These are phyloP conservation scores for Marronus borbonicus DNA, from an alignment of 2,888 invertebrate genomes.

Conservation along the genomic window DNA sequence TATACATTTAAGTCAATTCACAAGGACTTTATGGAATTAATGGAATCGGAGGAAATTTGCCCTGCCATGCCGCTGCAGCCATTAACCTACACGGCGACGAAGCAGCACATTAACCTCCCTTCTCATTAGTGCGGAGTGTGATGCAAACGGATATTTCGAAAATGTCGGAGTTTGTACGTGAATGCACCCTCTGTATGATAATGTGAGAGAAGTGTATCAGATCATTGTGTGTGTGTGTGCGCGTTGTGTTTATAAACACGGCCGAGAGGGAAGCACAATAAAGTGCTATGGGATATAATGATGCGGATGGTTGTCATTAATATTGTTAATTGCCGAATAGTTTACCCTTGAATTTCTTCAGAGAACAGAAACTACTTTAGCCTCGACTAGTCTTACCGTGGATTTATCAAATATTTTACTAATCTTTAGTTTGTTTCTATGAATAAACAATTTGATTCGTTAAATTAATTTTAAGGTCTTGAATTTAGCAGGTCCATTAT, in stretches of 20 bases:
- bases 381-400: too few relatives aligned
- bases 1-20: background rate
- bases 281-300: conserved; percentile 14
- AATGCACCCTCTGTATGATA: conserved; percentile 43
- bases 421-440: too few relatives aligned
- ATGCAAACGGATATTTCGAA: conserved; percentile 39
- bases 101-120: conserved; percentile 35
- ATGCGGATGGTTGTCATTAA: conserved; percentile 3
- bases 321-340: background rate
- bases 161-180: conserved; percentile 39
- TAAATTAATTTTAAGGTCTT: too few relatives aligned
- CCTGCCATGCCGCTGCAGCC: background rate
- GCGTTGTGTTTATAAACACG: conserved; percentile 24
- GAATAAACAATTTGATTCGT: too few relatives aligned
- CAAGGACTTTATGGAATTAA: conserved; percentile 10
- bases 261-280: background rate
- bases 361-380: too few relatives aligned
- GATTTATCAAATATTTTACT: too few relatives aligned
- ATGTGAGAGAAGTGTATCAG: conserved; percentile 37
- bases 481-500: too few relatives aligned
- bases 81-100: background rate
- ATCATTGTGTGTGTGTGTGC: background rate
- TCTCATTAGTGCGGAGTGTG: conserved; percentile 36
- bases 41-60: conserved; percentile 11
- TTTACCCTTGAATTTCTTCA: too few relatives aligned